phyloP scores from a whole-genome alignment of 2,113 vertebrate species.

The Aegotheles bennettii region DNA sequence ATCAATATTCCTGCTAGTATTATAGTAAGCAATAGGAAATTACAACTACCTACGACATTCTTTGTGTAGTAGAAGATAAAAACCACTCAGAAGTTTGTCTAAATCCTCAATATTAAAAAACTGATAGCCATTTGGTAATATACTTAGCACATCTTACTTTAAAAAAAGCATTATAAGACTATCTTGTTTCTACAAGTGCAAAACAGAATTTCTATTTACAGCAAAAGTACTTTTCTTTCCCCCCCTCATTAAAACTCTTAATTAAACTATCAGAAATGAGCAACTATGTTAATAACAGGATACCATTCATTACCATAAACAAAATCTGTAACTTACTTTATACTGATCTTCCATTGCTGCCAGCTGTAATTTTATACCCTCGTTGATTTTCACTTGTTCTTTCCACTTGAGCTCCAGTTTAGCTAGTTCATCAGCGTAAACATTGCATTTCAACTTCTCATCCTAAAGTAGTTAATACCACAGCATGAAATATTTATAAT shows the following conservation, averaged over 20 bases:
- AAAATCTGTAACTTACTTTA: conserved; percentile 76
- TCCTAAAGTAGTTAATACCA: conserved; percentile 73
- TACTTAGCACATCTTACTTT: neutral
- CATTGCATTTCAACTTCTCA: conserved; percentile 87
- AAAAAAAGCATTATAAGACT: neutral
- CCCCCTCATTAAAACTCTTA: neutral
- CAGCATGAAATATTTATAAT: neutral
- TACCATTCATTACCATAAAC: neutral
- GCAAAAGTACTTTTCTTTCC: neutral
- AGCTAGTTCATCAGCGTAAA: conserved; percentile 90
- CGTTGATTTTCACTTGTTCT: conserved; percentile 90
- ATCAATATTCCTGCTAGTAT: neutral
- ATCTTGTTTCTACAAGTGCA: neutral
- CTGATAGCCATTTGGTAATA: neutral
- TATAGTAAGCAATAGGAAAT: neutral
- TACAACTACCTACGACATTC: neutral
- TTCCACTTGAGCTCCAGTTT: conserved; percentile 93
- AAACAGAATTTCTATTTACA: neutral
- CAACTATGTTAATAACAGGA: neutral
- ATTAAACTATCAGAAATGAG: neutral
- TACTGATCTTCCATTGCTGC: conserved; percentile 87
- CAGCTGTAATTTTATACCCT: conserved; percentile 84
- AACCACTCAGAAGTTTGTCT: neutral
- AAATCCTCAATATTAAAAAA: neutral
- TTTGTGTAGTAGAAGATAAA: neutral